Evolutionary conservation across 1,140 invertebrate species (phyloP).

Genomic region (Cotesia chilonis): DNA sequence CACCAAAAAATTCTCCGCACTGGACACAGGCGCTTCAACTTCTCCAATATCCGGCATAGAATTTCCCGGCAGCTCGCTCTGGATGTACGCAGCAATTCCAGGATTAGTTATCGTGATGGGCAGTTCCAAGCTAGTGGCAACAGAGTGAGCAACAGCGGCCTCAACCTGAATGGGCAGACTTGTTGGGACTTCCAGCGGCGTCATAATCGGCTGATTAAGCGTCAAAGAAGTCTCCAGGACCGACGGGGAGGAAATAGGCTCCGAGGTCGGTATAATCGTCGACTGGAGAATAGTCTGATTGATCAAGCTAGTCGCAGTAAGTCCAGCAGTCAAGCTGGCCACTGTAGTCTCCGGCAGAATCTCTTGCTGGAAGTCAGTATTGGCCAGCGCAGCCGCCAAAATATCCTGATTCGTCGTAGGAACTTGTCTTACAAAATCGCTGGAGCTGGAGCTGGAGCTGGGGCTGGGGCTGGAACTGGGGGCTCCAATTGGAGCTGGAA

Average conservation of each 20-base stretch:
- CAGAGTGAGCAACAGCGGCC: slow-evolving; percentile 49
- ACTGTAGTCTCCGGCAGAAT: slow-evolving; percentile 56
- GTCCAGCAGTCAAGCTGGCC: slow-evolving; percentile 46
- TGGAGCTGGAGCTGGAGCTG: slow-evolving; percentile 36
- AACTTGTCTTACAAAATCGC: slow-evolving; percentile 43
- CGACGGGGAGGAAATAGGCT: slow-evolving; percentile 61
- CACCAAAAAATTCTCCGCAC: slow-evolving; percentile 53
- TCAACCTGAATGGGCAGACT: slow-evolving; percentile 64
- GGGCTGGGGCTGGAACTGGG: slow-evolving; percentile 17
- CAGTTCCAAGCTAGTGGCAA: slow-evolving; percentile 68
- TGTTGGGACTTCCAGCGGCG: slow-evolving; percentile 76
- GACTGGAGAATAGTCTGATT: slow-evolving; percentile 61
- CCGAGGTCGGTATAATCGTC: slow-evolving; percentile 59
- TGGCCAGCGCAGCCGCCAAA: slow-evolving; percentile 77
- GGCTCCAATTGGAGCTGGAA: slow-evolving; percentile 45
- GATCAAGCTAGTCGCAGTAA: slow-evolving; percentile 57
- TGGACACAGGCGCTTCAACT: slow-evolving; percentile 47
- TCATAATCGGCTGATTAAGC: slow-evolving; percentile 82
- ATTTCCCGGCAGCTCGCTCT: slow-evolving; percentile 49
- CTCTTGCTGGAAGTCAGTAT: slow-evolving; percentile 78
- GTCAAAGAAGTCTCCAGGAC: slow-evolving; percentile 78
- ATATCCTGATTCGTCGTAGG: slow-evolving; percentile 73
- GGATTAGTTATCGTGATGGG: slow-evolving; percentile 77
- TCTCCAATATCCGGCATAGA: slow-evolving; percentile 59
- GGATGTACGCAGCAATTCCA: slow-evolving; percentile 69